Base-by-base conservation (phyloP, 1,140 invertebrate species). In the Eriosoma lanigerum region DNA sequence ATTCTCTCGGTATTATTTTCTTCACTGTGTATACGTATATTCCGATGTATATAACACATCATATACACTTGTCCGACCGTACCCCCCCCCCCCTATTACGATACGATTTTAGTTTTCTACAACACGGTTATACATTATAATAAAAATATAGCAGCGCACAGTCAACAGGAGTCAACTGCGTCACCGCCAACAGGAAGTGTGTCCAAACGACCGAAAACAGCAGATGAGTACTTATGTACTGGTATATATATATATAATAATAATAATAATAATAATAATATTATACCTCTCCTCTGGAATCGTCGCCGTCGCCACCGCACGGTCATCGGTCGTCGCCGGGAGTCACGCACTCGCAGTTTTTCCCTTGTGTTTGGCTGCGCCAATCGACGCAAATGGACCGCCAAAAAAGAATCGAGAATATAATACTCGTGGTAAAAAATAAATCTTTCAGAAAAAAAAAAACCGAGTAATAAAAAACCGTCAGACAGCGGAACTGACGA, bases 401-500 rank as follows among this genome's bases (percentile, higher is more conserved):
- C 52, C 70, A 73, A 73, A 76, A 38, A 76, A 76, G 52, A 76
- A 76, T 56, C 32, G 29, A 76, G 50, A 76, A 76, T 38, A 76
- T 76, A 76, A 76, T 76, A 76, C 73, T 58, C 73, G 73, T 76
- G 73, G 73, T 54, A 56, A 58, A 73, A 32, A 32, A 73, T 50
- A 72, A 72, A 26, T 48, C 50, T 50, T 48, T 54, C 29, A 44
- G 58, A 56, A 75, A 56, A n/a, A 76, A 76, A 68, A 48, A 48
- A 48, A 21, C 21, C 13, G 5, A 68, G 21, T 24, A 38, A 48
- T 17, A 72, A 52, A 72, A 72, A 52, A 72, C 68, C 48, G 48
- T 72, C 68, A 72, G 68, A 26, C 24, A 72, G 68, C 68, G 68
- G 68, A 72, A 72, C 68, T 62, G 56, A 78, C 75, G 56, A 78